Conservation (phyloP, 2,113 vertebrate species). For the Catagonus wagneri region DNA sequence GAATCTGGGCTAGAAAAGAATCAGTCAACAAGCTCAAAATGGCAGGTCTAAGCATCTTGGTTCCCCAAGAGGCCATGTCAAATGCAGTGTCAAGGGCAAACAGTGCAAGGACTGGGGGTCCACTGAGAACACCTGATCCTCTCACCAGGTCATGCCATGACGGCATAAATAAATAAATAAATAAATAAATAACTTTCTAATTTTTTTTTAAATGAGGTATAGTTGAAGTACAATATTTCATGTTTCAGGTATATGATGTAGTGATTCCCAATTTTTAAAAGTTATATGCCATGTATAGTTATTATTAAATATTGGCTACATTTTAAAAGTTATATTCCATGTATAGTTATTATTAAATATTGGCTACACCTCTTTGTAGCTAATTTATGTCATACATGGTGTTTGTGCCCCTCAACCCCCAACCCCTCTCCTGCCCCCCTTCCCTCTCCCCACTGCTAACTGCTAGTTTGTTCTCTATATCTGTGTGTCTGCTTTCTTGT, state of each 20-base stretch:
- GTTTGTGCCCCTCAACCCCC: neutral
- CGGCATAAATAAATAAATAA: too few species aligned
- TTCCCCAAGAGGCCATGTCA: neutral
- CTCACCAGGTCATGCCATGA: neutral
- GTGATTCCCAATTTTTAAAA: neutral
- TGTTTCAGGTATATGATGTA: neutral
- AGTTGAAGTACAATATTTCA: neutral
- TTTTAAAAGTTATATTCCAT: neutral
- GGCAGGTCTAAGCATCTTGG: neutral
- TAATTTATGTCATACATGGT: neutral
- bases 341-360: neutral
- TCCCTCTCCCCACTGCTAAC: neutral
- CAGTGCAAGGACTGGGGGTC: neutral
- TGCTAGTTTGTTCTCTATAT: neutral
- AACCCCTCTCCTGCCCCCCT: accelerated
- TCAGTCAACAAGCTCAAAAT: neutral
- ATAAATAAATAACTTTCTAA: too few species aligned
- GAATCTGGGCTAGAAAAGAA: neutral
- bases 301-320: neutral
- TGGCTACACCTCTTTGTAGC: too few species aligned
- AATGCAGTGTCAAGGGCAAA: neutral
- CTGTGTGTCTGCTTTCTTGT: neutral
- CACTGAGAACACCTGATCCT: neutral
- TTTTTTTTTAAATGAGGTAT: neutral
- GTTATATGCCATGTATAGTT: neutral